Conservation (phyloP, 2,888 invertebrate species). For the Scaptomyza polygonia region DNA sequence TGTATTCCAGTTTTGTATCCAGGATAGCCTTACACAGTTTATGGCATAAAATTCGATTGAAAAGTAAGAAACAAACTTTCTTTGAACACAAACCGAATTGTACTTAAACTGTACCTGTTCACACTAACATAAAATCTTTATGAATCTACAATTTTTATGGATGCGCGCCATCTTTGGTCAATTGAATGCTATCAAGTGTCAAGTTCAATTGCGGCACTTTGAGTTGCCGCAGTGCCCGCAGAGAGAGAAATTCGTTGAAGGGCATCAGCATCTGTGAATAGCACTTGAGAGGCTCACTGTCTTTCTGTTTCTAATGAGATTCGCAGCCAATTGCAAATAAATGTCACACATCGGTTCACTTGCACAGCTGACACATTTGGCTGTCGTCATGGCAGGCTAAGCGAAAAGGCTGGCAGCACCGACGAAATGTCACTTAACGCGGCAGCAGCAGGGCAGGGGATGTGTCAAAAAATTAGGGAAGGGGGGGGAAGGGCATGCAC, state of each 20-base stretch:
- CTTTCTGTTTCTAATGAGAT: conserved; percentile 36
- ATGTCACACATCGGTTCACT: conserved; percentile 64
- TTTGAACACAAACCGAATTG: not conserved
- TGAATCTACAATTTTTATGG: not conserved
- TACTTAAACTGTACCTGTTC: conserved; percentile 7
- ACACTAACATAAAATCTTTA: not conserved
- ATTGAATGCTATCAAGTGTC: conserved; percentile 41
- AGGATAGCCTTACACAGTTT: no score
- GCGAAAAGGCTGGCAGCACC: conserved; percentile 3
- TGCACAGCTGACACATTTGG: conserved; percentile 65
- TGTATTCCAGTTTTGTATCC: no score
- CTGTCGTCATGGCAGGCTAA: conserved; percentile 11
- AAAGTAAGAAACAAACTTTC: no score
- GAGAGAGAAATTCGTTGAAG: conserved; percentile 4
- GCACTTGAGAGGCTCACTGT: conserved; percentile 23
- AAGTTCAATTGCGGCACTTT: conserved; percentile 53
- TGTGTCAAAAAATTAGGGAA: conserved; percentile 20
- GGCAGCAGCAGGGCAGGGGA: conserved; percentile 6
- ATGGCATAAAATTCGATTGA: no score
- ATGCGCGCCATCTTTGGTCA: conserved; percentile 6
- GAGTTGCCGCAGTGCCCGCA: conserved; percentile 43
- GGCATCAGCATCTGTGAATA: conserved; percentile 19
- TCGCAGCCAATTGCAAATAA: conserved; percentile 67
- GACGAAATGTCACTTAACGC: conserved; percentile 5
- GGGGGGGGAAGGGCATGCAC: conserved; percentile 54